These are phyloP conservation scores for Silurus meridionalis DNA, from an alignment of 2,113 vertebrate species.

Conservation along the genomic window DNA sequence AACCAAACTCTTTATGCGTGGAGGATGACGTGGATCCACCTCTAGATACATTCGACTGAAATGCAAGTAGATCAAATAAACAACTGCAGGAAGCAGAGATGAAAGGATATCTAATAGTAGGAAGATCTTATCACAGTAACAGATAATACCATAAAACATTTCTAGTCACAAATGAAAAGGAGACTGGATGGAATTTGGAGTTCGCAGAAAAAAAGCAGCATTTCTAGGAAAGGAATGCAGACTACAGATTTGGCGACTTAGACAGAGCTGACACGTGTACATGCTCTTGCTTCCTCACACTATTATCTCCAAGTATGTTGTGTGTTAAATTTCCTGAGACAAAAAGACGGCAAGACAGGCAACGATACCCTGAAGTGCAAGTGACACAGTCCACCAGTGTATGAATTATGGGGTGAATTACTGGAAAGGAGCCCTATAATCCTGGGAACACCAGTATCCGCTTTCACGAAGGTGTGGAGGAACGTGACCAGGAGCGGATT, in stretches of 20 bases:
- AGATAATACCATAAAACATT: constrained; percentile 2
- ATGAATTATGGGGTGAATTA: constrained; percentile 7
- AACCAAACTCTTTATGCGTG: constrained; percentile 79
- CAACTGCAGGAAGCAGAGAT: neutral
- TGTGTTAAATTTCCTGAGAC: neutral
- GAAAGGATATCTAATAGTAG: neutral
- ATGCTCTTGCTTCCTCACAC: neutral
- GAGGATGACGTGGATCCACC: constrained; percentile 87
- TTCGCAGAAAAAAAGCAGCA: neutral
- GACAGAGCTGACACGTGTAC: neutral
- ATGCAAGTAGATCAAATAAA: constrained; percentile 26
- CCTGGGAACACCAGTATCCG: constrained; percentile 39
- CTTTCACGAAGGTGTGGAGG: constrained; percentile 32
- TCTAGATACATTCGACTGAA: constrained; percentile 88
- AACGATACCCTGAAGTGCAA: neutral
- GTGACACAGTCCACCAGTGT: neutral
- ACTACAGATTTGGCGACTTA: neutral
- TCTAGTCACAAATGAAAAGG: neutral
- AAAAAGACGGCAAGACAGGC: constrained; percentile 1
- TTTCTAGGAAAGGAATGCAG: neutral
- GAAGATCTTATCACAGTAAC: constrained; percentile 7
- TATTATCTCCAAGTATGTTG: neutral
- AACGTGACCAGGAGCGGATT: constrained; percentile 36
- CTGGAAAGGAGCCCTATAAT: constrained; percentile 15
- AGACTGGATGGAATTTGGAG: neutral